Conservation (phyloP, 2,113 vertebrate species). For the Lasiurus cinereus region DNA sequence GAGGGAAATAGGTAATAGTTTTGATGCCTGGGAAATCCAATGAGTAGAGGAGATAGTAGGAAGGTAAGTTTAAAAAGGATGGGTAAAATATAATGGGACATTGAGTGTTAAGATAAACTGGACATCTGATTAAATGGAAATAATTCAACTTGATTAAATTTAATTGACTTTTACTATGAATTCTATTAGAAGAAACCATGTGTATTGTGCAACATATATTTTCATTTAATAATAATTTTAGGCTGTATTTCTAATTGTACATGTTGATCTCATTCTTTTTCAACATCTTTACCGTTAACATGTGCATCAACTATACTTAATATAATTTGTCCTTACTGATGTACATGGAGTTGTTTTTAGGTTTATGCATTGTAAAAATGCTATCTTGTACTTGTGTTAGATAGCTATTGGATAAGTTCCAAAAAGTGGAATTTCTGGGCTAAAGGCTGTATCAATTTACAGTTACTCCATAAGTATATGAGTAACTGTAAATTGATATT, state of each 20-base stretch:
- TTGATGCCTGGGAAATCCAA: conserved; percentile 8
- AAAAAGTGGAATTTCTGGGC: conserved; percentile 68
- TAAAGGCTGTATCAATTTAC: conserved; percentile 65
- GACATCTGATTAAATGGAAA: conserved; percentile 51
- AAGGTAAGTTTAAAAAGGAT: not conserved
- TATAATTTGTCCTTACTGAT: conserved; percentile 12
- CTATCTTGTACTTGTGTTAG: conserved; percentile 51
- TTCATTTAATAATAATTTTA: conserved; percentile 32
- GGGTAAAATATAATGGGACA: not conserved
- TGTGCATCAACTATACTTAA: conserved; percentile 33
- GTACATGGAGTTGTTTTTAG: conserved; percentile 15
- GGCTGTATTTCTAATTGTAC: conserved; percentile 20
- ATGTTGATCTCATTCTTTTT: conserved; percentile 33
- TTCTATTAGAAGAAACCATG: conserved; percentile 41
- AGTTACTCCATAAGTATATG: conserved; percentile 68
- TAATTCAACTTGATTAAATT: conserved; percentile 19
- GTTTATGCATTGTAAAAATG: conserved; percentile 41
- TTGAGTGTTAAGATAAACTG: not conserved
- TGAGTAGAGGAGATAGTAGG: not conserved
- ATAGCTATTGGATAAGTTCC: conserved; percentile 51
- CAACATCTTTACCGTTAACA: conserved; percentile 47
- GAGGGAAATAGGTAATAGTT: conserved; percentile 38
- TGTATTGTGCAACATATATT: conserved; percentile 20
- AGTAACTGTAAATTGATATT: too few relatives aligned
- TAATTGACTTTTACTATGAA: conserved; percentile 47